Evolutionary conservation across 1,140 invertebrate genomes (phyloP).

Genomic region (Halesus radiatus): DNA sequence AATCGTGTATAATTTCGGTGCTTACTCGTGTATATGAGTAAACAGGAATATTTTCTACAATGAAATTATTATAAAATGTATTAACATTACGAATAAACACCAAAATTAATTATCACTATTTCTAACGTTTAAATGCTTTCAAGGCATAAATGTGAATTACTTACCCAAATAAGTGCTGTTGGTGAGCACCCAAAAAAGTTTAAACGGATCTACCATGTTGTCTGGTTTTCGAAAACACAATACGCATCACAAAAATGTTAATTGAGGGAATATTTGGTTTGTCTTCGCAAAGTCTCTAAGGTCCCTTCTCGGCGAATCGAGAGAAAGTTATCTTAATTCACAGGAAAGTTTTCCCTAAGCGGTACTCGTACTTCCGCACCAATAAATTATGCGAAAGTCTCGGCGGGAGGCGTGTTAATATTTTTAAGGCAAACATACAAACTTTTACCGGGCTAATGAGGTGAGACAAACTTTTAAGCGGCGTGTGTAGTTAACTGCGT

Average conservation of each 20-base stretch:
- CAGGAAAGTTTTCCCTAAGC: background rate
- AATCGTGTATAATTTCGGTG: too few species aligned
- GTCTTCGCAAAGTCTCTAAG: background rate
- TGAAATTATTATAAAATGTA: too few species aligned
- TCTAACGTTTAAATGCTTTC: too few species aligned
- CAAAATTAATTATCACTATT: too few species aligned
- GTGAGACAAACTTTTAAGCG: background rate
- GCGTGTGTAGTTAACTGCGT: background rate
- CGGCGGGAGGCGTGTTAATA: conserved; percentile 19
- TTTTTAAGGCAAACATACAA: conserved; percentile 31
- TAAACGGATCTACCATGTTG: conserved; percentile 79
- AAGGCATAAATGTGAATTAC: background rate
- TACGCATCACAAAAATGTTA: conserved; percentile 38
- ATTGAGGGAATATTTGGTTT: background rate
- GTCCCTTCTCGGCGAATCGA: background rate
- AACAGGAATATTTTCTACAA: too few species aligned
- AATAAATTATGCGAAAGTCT: background rate
- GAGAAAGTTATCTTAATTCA: background rate
- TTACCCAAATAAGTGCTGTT: conserved; percentile 81
- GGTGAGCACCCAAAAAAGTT: conserved; percentile 81
- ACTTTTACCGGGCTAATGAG: conserved; percentile 33
- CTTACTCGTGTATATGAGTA: too few species aligned
- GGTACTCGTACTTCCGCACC: conserved; percentile 8
- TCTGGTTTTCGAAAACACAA: conserved; percentile 20
- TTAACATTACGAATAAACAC: too few species aligned